phyloP scores from a whole-genome alignment of 2,113 vertebrate species.

The Psittacula cyanocephala region DNA sequence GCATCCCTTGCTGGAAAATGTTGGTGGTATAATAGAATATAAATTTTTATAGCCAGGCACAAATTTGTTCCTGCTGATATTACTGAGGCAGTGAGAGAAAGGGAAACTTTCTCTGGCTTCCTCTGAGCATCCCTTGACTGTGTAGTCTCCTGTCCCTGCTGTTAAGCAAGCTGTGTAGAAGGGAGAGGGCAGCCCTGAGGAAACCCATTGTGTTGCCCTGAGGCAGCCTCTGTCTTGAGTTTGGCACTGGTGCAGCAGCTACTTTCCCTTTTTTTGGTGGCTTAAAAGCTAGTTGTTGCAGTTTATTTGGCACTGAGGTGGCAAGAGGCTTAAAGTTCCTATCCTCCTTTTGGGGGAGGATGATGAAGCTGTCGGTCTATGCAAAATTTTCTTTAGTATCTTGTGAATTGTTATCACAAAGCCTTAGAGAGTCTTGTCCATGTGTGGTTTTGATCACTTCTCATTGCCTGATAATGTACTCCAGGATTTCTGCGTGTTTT shows the following conservation, averaged over 20 bases:
- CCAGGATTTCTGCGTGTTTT: background rate
- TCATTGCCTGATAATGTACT: background rate
- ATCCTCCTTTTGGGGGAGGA: background rate
- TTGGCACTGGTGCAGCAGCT: background rate
- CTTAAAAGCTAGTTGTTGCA: background rate
- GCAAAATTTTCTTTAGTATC: background rate
- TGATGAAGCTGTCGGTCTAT: background rate
- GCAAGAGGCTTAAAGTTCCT: background rate
- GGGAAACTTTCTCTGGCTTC: background rate
- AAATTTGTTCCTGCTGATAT: background rate
- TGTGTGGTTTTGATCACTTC: background rate
- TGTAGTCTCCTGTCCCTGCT: background rate
- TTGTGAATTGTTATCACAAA: background rate
- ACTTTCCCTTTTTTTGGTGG: background rate
- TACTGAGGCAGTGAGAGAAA: background rate
- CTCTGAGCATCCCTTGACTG: slow-evolving; percentile 10
- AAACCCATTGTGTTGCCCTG: background rate
- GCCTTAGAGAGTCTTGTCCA: background rate
- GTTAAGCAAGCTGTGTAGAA: background rate
- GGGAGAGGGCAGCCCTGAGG: background rate
- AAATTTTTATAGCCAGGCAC: background rate
- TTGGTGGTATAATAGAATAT: fast-evolving
- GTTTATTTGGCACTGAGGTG: background rate
- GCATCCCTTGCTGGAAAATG: background rate
- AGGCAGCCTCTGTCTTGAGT: slow-evolving; percentile 11